Evolutionary conservation across 2,888 invertebrate species (phyloP).

Genomic region (Neocrepidodera transversa): DNA sequence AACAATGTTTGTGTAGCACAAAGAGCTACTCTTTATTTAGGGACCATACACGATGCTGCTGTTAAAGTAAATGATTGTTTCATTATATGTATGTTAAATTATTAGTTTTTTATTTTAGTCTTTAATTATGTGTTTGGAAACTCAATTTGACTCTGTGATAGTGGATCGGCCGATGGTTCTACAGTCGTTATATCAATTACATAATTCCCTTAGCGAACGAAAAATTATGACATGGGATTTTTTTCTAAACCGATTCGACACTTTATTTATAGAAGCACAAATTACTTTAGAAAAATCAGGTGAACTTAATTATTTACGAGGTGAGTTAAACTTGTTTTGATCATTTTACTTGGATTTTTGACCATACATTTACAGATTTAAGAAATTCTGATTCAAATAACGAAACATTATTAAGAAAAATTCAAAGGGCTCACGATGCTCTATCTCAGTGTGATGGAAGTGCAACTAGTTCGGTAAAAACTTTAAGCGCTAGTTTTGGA

Average conservation of each 20-base stretch:
- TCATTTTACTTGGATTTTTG: too few species aligned
- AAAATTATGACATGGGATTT: slow-evolving; percentile 96
- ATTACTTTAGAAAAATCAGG: slow-evolving; percentile 85
- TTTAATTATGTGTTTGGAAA: slow-evolving; percentile 91
- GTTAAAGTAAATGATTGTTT: slow-evolving; percentile 68
- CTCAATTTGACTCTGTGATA: slow-evolving; percentile 97
- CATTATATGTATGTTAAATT: not conserved
- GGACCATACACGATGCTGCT: slow-evolving; percentile 90
- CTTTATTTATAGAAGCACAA: slow-evolving; percentile 94
- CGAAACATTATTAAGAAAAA: slow-evolving; percentile 84
- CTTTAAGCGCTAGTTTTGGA: slow-evolving; percentile 86
- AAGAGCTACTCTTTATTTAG: slow-evolving; percentile 88
- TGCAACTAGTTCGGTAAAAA: slow-evolving; percentile 69
- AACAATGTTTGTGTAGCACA: slow-evolving; percentile 94
- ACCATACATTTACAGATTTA: slow-evolving; percentile 82
- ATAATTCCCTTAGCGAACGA: slow-evolving; percentile 90
- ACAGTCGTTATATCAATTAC: slow-evolving; percentile 92
- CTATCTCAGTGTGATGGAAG: slow-evolving; percentile 76
- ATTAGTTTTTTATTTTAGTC: slow-evolving; percentile 65
- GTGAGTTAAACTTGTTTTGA: slow-evolving; percentile 61
- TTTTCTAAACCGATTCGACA: slow-evolving; percentile 95
- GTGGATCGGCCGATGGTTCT: slow-evolving; percentile 96
- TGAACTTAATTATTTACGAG: slow-evolving; percentile 83
- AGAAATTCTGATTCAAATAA: slow-evolving; percentile 87
- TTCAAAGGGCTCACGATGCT: slow-evolving; percentile 89